These are phyloP conservation scores for Eretmocerus hayati DNA, from an alignment of 2,888 invertebrate species.

Conservation along the genomic window DNA sequence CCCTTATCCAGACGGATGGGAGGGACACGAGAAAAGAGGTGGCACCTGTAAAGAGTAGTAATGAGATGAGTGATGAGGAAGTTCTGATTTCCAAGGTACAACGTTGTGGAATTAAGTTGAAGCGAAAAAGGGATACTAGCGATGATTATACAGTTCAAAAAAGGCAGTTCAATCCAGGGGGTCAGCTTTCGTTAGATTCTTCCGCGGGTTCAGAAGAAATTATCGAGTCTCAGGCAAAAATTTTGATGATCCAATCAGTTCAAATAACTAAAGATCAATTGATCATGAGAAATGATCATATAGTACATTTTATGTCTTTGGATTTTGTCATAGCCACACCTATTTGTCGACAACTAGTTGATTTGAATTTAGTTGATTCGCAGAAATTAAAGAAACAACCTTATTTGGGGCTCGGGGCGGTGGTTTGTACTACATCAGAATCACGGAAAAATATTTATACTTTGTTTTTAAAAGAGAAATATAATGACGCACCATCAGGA, in stretches of 20 bases:
- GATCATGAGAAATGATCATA: not conserved
- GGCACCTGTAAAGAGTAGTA: too few relatives aligned
- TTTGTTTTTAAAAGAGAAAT: conserved; percentile 1
- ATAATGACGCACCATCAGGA: too few relatives aligned
- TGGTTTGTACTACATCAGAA: not conserved
- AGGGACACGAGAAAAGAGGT: too few relatives aligned
- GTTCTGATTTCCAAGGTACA: not conserved
- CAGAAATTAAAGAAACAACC: not conserved
- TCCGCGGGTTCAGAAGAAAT: too few relatives aligned
- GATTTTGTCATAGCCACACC: not conserved
- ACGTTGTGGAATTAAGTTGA: not conserved
- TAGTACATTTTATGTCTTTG: conserved; percentile 3
- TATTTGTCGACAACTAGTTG: not conserved
- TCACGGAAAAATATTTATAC: not conserved
- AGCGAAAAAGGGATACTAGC: not conserved
- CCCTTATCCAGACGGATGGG: too few relatives aligned
- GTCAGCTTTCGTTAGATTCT: too few relatives aligned
- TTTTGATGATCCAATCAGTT: too few relatives aligned
- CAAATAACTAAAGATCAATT: too few relatives aligned
- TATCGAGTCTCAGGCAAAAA: too few relatives aligned
- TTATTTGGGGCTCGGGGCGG: too few relatives aligned
- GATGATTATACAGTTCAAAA: not conserved
- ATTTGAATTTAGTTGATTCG: not conserved
- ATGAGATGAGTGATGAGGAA: too few relatives aligned
- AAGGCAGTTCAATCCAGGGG: too few relatives aligned